Percentiles rank a stretch among this genome's conserved stretches.
Evolutionary conservation across 2,113 vertebrate genomes (phyloP).

Genomic region (Rhea americana): DNA sequence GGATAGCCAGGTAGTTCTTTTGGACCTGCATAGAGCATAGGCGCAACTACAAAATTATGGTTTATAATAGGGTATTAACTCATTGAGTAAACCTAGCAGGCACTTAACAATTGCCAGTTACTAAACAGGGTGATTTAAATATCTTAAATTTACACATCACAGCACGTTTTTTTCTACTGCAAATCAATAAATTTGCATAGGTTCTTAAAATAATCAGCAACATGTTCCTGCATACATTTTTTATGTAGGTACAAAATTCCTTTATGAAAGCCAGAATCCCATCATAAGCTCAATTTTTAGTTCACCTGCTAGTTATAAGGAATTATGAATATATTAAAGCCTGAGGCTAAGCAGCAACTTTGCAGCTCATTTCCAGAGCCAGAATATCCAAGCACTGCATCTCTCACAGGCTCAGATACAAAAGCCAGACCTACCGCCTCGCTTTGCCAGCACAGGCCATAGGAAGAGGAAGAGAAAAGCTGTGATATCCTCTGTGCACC

Average conservation of each 20-base stretch:
- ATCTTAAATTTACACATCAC: slow-evolving; percentile 58
- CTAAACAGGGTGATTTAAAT: slow-evolving; percentile 43
- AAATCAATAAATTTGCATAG: slow-evolving; percentile 62
- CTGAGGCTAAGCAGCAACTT: not conserved
- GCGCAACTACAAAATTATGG: not conserved
- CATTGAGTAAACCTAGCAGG: not conserved
- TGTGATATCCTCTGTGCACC: not conserved
- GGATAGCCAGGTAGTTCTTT: not conserved
- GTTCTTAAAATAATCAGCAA: slow-evolving; percentile 57
- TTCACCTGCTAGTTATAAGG: not conserved
- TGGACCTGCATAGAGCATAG: not conserved
- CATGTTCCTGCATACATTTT: slow-evolving; percentile 48
- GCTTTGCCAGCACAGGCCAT: not conserved
- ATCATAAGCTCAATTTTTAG: not conserved
- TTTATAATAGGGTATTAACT: not conserved
- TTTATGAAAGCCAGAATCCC: slow-evolving; percentile 36
- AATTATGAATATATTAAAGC: not conserved
- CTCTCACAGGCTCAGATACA: not conserved
- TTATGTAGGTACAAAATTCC: slow-evolving; percentile 42
- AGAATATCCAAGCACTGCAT: not conserved
- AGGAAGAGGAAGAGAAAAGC: not conserved
- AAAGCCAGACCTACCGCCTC: not conserved
- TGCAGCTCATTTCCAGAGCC: not conserved
- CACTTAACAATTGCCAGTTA: not conserved
- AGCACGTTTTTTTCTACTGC: slow-evolving; percentile 41